Conservation (phyloP, 2,888 invertebrate species). For the Malthinus flaveolus region DNA sequence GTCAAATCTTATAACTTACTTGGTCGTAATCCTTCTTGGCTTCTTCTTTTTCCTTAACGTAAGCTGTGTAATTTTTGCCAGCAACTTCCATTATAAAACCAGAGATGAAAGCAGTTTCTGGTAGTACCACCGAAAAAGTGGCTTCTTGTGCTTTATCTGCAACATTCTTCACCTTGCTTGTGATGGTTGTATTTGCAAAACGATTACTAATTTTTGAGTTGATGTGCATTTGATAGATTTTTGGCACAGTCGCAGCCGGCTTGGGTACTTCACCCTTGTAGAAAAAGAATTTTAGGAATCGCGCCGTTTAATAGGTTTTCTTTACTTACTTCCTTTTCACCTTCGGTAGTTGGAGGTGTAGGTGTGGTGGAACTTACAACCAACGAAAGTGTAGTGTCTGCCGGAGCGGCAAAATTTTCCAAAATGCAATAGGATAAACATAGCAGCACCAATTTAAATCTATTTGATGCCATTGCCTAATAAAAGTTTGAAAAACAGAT, state of each 20-base stretch:
- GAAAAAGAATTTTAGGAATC: neutral
- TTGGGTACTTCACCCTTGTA: neutral
- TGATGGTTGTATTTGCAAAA: constrained; percentile 67
- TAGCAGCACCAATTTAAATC: neutral
- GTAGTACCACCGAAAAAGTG: constrained; percentile 66
- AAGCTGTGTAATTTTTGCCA: constrained; percentile 66
- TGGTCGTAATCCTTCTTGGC: constrained; percentile 58
- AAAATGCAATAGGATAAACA: neutral
- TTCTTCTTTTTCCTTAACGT: constrained; percentile 67
- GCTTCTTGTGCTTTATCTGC: constrained; percentile 64
- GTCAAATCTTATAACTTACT: constrained; percentile 35
- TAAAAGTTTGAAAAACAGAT: neutral
- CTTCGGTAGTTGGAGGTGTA: neutral
- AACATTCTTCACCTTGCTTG: constrained; percentile 66
- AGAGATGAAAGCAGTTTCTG: constrained; percentile 71
- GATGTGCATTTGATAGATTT: constrained; percentile 65
- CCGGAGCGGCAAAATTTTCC: neutral
- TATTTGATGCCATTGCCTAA: neutral
- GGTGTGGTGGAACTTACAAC: neutral
- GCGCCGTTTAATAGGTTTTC: neutral
- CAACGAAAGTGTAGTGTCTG: neutral
- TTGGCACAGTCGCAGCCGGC: neutral
- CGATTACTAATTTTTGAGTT: constrained; percentile 65
- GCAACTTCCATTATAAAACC: constrained; percentile 69
- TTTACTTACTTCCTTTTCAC: neutral